A percentile compares a stretch with the other conserved stretches of the same genome.
These are phyloP conservation scores for Cylindroiulus punctatus DNA, from an alignment of 2,888 invertebrate genomes.

Conservation along the genomic window DNA sequence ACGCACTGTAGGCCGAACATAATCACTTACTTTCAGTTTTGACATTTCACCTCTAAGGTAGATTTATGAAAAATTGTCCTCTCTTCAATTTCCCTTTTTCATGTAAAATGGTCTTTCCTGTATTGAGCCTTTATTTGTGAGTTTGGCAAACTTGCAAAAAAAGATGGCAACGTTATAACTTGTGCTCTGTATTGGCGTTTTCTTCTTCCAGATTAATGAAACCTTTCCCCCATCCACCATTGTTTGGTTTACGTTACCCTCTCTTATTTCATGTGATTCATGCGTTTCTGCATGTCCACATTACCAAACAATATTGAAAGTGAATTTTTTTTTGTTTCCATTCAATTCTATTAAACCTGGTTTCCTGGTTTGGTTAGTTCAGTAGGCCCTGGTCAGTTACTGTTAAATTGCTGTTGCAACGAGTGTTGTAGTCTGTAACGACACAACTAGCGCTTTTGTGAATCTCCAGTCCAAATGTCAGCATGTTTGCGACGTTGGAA, in stretches of 20 bases:
- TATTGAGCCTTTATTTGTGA: not conserved
- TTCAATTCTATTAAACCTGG: too few relatives aligned
- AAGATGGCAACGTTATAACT: not conserved
- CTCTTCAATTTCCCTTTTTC: not conserved
- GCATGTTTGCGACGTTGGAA: too few relatives aligned
- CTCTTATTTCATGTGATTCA: too few relatives aligned
- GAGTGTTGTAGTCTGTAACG: too few relatives aligned
- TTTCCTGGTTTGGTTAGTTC: too few relatives aligned
- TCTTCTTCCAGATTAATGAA: not conserved
- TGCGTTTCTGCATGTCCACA: too few relatives aligned
- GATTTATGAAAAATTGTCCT: not conserved
- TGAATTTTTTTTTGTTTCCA: too few relatives aligned
- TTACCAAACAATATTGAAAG: too few relatives aligned
- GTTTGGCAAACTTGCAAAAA: not conserved
- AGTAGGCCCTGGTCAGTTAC: too few relatives aligned
- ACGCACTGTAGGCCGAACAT: not conserved
- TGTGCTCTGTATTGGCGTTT: not conserved
- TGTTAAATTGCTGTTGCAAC: too few relatives aligned
- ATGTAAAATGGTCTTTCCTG: slow-evolving; percentile 4
- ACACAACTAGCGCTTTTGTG: too few relatives aligned
- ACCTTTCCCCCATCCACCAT: not conserved
- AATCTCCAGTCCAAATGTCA: too few relatives aligned
- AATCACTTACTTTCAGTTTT: not conserved
- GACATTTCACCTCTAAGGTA: not conserved
- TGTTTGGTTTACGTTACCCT: not conserved